Evolutionary conservation across 2,797 vertebrate genomes (phyloP), one percentile per base, ranked within the genome.

Genomic region (Chromis chromis): DNA sequence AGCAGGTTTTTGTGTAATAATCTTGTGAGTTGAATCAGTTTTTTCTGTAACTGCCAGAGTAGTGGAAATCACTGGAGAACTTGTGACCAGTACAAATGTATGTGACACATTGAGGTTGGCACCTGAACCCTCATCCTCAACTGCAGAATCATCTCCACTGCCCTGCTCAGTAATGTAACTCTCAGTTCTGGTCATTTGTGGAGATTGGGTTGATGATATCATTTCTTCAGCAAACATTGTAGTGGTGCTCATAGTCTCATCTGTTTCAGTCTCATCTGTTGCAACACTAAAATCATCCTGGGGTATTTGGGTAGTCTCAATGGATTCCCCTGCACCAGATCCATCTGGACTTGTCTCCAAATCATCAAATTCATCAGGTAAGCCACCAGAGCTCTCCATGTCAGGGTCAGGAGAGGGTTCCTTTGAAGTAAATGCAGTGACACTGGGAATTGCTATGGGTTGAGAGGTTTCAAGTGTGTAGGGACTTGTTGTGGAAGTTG

Each of bases 201-300:
- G 64, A 46, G 81, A 52, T 17, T 74, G 65, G 12, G 85, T 88
- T 72, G 89, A 62, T 65, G 76, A 64, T 7, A 82, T 57, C 1
- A 74, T 63, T 53, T 61, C 24, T n/a, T 54, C 46, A 1, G 60
- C 31, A 25, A 24, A 2, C 14, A 85, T 62, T 58, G 75, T 50
- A 52, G 53, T 70, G 16, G 80, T 78, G 4, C 28, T 87, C 7
- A 68, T 27, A 21, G 28, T 73, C 25, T 88, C 86, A 60, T 84
- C 71, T 50, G 31, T 79, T 86, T 95, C 92, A 24, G 84, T 83
- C 56, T 94, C 91, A 74, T 94, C 92, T 25, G 91, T 94, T 49
- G 67, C 50, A 6, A 88, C 74, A 36, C 13, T 60, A 74, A 83
- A 87, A 63, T 84, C 70, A 54, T 62, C 57, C 27, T 44, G 39